Conservation (phyloP, 2,797 vertebrate species). For the Anabacerthia variegaticeps region DNA sequence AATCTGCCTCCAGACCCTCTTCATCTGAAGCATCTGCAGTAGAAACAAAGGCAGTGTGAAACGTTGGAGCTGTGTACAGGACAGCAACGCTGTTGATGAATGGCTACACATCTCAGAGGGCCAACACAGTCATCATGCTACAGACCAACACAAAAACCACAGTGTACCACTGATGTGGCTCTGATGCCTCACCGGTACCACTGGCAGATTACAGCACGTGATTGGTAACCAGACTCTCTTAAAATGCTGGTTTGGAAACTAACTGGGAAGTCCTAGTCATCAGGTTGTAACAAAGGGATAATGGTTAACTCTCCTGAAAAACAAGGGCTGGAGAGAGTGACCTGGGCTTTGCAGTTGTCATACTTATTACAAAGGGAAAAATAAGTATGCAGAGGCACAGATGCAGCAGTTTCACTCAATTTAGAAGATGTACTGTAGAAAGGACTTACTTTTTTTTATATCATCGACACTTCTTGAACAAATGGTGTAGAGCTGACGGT, state of each 20-base stretch:
- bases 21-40: constrained; percentile 79
- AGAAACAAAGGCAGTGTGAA: constrained; percentile 11
- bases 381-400: background rate
- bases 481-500: background rate
- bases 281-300: background rate
- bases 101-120: background rate
- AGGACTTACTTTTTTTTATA: background rate
- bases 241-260: background rate
- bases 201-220: background rate
- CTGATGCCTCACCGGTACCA: background rate
- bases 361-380: background rate
- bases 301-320: background rate
- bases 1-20: constrained; percentile 85
- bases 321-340: background rate
- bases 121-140: background rate
- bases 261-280: background rate
- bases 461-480: background rate
- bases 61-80: background rate
- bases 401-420: background rate
- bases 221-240: background rate
- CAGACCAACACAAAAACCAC: background rate
- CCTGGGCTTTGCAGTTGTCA: background rate
- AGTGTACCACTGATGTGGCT: fast-evolving
- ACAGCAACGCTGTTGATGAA: background rate
- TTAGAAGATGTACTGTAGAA: background rate